Base-by-base conservation (phyloP, 2,797 vertebrate species). In the Triplophysa bombifrons region DNA sequence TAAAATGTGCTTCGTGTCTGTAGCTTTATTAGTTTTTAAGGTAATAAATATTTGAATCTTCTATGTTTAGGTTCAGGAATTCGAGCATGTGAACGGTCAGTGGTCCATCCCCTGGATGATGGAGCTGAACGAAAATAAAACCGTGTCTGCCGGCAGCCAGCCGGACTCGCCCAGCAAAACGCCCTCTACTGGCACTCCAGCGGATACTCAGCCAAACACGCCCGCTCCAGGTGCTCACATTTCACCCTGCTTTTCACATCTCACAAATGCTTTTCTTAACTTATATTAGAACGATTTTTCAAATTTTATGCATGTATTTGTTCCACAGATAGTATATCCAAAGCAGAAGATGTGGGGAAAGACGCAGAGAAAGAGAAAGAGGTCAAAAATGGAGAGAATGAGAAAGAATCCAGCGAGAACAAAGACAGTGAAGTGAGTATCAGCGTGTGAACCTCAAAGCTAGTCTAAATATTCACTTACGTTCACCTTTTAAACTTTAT, bases 71-170 rank as follows among this genome's bases (percentile, higher is more conserved):
- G 98, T 99, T n/a, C 98, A 99, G 88, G 98, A 99, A 86, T 99
- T 99, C 74, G 98, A 98, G 85, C 96, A 98, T 0, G 97, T 99
- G 14, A 99, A 99, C 0, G 98, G 98, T 4, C 96, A 97, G 84
- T 99, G 98, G 98, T 99, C 97, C 74, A 97, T 99, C 96, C 98
- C 98, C 17, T 98, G 98, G 91, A 94, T 99, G 86, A 96, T 96
- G 48, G 93, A 94, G 88, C 89, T 93, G 77, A 93, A 98, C 83
- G 97, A 98, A 85, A 97, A 93, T 88, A 98, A 98, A 88, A 95
- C 94, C 0, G 74, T 34, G 0, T 92, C 93, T 12, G 51, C 73
- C 3, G 78, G 44, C 10, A 94, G 88, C 58, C 92, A 88, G 25
- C 93, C 92, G 0, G 93, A 94, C 0, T 94, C 93, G 0, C 90